Evolutionary conservation across 1,140 invertebrate genomes (phyloP).

Genomic region (Diplogasteroides magnus): DNA sequence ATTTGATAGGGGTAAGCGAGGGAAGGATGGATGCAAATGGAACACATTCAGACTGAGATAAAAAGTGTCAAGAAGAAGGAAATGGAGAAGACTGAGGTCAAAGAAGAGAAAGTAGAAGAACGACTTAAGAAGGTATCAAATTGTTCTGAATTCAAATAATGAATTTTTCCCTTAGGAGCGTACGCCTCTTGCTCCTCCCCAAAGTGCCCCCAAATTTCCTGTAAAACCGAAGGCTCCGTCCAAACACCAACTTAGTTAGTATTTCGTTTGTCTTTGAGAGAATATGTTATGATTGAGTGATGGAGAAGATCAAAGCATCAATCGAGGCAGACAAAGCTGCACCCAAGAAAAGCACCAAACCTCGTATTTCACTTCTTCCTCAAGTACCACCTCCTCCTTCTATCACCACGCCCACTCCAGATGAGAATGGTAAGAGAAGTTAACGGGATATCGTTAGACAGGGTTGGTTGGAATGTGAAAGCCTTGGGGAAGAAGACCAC

Average conservation of each 20-base stretch:
- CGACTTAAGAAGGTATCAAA: not conserved
- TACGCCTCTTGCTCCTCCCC: not conserved
- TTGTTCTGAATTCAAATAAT: not conserved
- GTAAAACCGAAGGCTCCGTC: slow-evolving; percentile 34
- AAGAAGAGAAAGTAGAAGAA: not conserved
- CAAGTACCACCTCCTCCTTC: not conserved
- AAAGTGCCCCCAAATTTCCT: slow-evolving; percentile 22
- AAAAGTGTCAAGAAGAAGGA: not conserved
- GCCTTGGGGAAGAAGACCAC: too few relatives aligned
- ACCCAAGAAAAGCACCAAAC: not conserved
- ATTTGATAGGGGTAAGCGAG: not conserved
- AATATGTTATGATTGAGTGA: not conserved
- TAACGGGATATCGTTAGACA: too few relatives aligned
- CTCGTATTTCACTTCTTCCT: not conserved
- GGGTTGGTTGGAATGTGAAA: too few relatives aligned
- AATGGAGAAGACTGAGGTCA: not conserved
- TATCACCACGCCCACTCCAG: not conserved
- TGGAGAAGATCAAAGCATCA: not conserved
- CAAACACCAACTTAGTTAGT: slow-evolving; percentile 28
- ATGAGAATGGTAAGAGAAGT: not conserved
- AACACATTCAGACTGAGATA: not conserved
- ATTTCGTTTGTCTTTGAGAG: too few relatives aligned
- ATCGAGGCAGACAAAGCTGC: not conserved
- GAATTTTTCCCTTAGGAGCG: not conserved
- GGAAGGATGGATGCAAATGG: not conserved